A percentile compares a stretch with the other conserved stretches of the same genome.
phyloP scores from a whole-genome alignment of 2,113 vertebrate genomes.

The Arizona elegans region DNA sequence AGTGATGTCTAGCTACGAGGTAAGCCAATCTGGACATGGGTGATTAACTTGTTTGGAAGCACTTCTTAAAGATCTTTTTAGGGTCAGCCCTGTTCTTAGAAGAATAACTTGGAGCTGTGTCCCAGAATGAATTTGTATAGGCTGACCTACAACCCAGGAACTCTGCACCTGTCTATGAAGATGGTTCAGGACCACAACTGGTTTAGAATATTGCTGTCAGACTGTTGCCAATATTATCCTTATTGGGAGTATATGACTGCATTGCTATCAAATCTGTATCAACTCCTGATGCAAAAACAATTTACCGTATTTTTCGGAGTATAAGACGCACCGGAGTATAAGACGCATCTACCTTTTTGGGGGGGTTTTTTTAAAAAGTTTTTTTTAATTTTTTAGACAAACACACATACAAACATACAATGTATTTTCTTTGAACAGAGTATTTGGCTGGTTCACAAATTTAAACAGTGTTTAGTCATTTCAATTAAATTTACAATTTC shows the following conservation, averaged over 20 bases:
- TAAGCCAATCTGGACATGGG: neutral
- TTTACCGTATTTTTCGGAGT: neutral
- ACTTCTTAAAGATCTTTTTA: neutral
- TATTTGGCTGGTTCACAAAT: too few species aligned
- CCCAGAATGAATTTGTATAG: neutral
- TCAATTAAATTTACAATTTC: too few species aligned
- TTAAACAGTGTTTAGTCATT: too few species aligned
- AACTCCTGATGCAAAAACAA: neutral
- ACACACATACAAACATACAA: too few species aligned
- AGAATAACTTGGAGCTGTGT: neutral
- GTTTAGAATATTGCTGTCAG: neutral
- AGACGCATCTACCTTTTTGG: too few species aligned
- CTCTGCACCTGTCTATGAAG: neutral
- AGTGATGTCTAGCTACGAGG: neutral
- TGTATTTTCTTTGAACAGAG: too few species aligned
- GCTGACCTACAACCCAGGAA: too few species aligned
- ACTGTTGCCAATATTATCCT: neutral
- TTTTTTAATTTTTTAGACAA: too few species aligned
- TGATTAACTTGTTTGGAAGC: neutral
- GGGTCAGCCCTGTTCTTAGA: neutral
- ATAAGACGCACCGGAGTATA: too few species aligned
- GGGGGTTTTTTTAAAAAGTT: too few species aligned
- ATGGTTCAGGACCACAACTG: neutral
- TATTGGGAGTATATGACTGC: neutral
- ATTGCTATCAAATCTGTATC: neutral